These are phyloP conservation scores for Palloptera scutellata DNA, from an alignment of 2,888 invertebrate species.

Conservation along the genomic window DNA sequence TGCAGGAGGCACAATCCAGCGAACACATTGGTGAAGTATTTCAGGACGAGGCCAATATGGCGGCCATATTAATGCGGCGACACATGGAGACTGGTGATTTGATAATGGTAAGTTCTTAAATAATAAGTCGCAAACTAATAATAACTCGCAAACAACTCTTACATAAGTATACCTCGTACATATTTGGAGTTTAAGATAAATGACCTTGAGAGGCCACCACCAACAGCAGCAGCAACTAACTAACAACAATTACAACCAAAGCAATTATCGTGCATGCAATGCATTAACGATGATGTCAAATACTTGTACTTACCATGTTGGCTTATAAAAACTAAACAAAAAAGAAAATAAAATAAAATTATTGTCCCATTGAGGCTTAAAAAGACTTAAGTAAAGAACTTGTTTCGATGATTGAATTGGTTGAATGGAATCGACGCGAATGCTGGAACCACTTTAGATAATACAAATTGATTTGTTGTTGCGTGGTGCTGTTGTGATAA, in stretches of 20 bases:
- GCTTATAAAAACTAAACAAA: no score
- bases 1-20: constrained; percentile 66
- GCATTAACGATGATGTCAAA: not conserved
- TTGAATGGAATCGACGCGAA: no score
- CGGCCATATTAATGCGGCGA: constrained; percentile 84
- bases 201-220: constrained; percentile 29
- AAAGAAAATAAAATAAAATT: no score
- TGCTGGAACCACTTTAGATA: constrained; percentile 5
- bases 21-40: constrained; percentile 83
- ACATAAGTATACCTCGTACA: not conserved
- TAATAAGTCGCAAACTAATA: no score
- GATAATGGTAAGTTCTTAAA: constrained; percentile 79
- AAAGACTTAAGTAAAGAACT: not conserved
- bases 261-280: not conserved
- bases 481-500: not conserved
- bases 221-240: not conserved
- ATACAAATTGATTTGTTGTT: constrained; percentile 7
- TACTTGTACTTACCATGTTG: no score
- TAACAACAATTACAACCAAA: not conserved
- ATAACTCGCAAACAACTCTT: no score
- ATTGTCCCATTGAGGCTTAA: no score
- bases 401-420: not conserved
- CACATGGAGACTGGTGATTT: constrained; percentile 81
- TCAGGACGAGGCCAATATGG: constrained; percentile 86
- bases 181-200: not conserved